Percentiles rank a stretch among this genome's conserved stretches.
phyloP scores from a whole-genome alignment of 1,140 invertebrate genomes.

The Scaptodrosophila lebanonensis region DNA sequence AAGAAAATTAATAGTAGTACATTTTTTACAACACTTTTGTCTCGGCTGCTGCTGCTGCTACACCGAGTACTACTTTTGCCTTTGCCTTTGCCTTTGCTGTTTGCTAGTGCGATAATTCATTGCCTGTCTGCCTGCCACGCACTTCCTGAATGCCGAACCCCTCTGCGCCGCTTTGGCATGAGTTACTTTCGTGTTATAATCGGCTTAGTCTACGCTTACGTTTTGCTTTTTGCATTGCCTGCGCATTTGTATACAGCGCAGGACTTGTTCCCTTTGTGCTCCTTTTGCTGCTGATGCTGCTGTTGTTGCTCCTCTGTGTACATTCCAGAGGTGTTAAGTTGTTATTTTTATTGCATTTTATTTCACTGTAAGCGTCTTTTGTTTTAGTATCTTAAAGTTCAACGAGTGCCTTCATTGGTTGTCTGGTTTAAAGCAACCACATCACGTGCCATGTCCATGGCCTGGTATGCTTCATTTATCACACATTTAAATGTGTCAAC shows the following conservation, averaged over 20 bases:
- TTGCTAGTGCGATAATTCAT: conserved; percentile 68
- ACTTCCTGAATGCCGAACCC: conserved; percentile 43
- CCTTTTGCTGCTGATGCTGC: no score
- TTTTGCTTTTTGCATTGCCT: conserved; percentile 72
- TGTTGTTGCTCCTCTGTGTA: conserved; percentile 31
- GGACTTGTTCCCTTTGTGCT: conserved; percentile 37
- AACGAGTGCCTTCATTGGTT: no score
- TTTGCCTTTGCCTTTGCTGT: no score
- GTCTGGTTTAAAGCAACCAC: conserved; percentile 11
- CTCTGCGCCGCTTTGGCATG: conserved; percentile 24
- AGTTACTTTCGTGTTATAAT: conserved; percentile 68
- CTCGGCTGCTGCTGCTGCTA: conserved; percentile 54
- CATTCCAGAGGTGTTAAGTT: conserved; percentile 51
- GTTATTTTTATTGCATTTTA: conserved; percentile 58
- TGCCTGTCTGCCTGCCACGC: conserved; percentile 60
- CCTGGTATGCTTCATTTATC: conserved; percentile 51
- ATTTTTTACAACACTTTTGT: conserved; percentile 75
- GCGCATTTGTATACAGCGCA: conserved; percentile 51
- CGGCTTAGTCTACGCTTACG: conserved; percentile 72
- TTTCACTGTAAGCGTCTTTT: conserved; percentile 35
- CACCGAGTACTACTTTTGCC: no score
- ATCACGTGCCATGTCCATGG: conserved; percentile 27
- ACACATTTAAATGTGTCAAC: conserved; percentile 51
- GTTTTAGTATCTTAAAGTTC: not conserved
- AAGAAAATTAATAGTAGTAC: conserved; percentile 72